Evolutionary conservation across 2,113 vertebrate genomes (phyloP), one percentile per base, ranked within the genome.

Genomic region (Pardalotus punctatus): DNA sequence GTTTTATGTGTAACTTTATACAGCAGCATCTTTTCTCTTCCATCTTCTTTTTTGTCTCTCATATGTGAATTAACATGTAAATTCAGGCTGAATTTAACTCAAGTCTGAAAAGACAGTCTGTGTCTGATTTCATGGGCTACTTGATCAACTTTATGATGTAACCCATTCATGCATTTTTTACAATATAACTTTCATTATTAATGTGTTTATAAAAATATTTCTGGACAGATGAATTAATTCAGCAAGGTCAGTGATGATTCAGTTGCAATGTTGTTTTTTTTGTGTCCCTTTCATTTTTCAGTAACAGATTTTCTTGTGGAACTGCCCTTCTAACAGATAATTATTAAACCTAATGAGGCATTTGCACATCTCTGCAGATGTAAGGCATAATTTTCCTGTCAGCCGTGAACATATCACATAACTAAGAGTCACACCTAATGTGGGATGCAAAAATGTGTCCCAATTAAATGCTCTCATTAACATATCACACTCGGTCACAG

Each of bases 361-460:
- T 96, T 96, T 90, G 78, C 71, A 69, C 50, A 20, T 91, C 92
- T 90, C 58, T 73, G 31, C 81, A 83, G 87, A 80, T 90, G 89
- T 85, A 91, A 95, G 84, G 76, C 76, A 81, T 92, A 96, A 93
- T 95, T 93, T 93, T 90, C 56, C 71, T 96, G 92, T 95, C 93
- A 94, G 72, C 83, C 14, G 1, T 81, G 80, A 96, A 72, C 51
- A 38, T 64, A 50, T 51, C 81, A 36, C 42, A 40, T 80, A 90
- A 71, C 64, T 18, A 53, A 84, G 71, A 95, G 43, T 93, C 92
- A 74, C 88, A 94, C 79, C 76, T 92, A 90, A 92, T 2, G 6
- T 1, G 10, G 74, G 88, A 81, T 86, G 72, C 90, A 93, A 60
- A 90, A 88, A 78, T 83, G 85, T 86, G 88, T 94, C 86, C 93